Evolutionary conservation across 2,888 invertebrate species (phyloP).

Genomic region (Hylaea fasciaria): DNA sequence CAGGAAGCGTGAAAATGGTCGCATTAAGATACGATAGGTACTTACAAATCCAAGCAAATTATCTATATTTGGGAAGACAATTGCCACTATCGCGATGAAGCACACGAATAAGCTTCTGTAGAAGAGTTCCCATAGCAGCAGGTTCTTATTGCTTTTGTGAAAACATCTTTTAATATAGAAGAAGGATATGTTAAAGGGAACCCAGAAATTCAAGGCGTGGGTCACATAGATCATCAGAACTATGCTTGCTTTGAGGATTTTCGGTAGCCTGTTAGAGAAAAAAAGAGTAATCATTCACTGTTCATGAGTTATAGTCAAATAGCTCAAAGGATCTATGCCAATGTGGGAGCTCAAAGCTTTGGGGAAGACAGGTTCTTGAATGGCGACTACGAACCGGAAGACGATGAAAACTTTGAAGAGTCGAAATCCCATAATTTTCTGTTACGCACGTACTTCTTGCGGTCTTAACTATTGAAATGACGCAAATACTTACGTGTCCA

Average conservation of each 20-base stretch:
- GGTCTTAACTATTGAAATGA: too few relatives aligned
- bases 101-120: constrained; percentile 59
- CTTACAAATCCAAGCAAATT: constrained; percentile 75
- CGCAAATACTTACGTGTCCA: constrained; percentile 59
- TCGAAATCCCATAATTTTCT: too few relatives aligned
- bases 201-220: constrained; percentile 71
- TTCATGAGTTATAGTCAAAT: too few relatives aligned
- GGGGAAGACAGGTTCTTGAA: too few relatives aligned
- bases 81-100: constrained; percentile 50
- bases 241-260: constrained; percentile 61
- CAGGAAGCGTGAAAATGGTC: too few relatives aligned
- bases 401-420: too few relatives aligned
- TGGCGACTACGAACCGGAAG: too few relatives aligned
- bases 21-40: constrained; percentile 32
- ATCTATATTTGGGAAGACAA: constrained; percentile 65
- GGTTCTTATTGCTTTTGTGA: neutral
- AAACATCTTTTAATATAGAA: constrained; percentile 56
- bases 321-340: too few relatives aligned
- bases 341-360: too few relatives aligned
- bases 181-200: constrained; percentile 67
- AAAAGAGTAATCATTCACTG: constrained; percentile 7
- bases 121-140: constrained; percentile 54
- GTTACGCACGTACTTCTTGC: neutral
- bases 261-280: constrained; percentile 59
- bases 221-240: constrained; percentile 69